Evolutionary conservation across 2,113 vertebrate species (phyloP).

Genomic region (Strix uralensis): DNA sequence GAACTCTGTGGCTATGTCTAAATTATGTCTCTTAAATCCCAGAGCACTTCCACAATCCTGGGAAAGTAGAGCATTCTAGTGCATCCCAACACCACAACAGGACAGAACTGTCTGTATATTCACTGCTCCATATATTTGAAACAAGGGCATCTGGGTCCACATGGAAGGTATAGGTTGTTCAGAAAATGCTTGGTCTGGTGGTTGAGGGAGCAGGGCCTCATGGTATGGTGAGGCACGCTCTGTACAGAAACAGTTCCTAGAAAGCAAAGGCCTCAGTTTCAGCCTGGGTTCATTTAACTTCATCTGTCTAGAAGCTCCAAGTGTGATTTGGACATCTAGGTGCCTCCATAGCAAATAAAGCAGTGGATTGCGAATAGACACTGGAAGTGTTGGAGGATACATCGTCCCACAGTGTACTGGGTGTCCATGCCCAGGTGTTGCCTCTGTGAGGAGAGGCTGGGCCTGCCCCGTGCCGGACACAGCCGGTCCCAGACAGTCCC

Average conservation of each 20-base stretch:
- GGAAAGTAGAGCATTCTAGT: not conserved
- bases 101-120: not conserved
- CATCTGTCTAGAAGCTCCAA: not conserved
- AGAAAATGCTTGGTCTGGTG: not conserved
- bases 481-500: no score
- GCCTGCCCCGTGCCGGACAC: no score
- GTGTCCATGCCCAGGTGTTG: not conserved
- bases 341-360: not conserved
- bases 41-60: not conserved
- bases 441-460: no score
- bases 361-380: not conserved
- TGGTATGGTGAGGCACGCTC: not conserved
- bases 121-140: not conserved
- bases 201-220: not conserved
- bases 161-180: not conserved
- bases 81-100: not conserved
- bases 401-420: no score
- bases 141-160: not conserved
- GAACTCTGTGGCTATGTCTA: not conserved
- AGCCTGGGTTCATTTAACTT: not conserved
- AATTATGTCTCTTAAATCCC: not conserved
- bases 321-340: not conserved
- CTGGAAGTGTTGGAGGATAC: not conserved
- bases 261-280: not conserved
- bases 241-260: not conserved